Evolutionary conservation across 2,113 vertebrate genomes (phyloP).

Genomic region (Cynoglossus semilaevis): DNA sequence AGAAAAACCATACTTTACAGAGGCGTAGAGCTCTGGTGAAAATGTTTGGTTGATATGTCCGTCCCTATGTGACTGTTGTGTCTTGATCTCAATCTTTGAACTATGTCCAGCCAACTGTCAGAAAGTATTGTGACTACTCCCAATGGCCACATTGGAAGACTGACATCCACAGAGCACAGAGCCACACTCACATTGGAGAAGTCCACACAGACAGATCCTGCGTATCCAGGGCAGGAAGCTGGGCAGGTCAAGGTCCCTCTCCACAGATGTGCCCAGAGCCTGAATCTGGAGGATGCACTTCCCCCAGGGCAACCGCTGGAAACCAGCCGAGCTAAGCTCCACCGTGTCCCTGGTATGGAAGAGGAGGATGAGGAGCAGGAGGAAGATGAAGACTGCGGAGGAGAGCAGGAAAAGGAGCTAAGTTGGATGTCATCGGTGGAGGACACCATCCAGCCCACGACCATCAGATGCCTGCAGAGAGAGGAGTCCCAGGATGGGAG

Average conservation of each 20-base stretch:
- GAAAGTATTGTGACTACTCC: conserved; percentile 52
- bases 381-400: conserved; percentile 38
- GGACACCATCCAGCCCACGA: conserved; percentile 65
- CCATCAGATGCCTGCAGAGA: conserved; percentile 58
- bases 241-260: conserved; percentile 33
- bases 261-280: conserved; percentile 46
- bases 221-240: conserved; percentile 2
- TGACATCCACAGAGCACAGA: conserved; percentile 25
- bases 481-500: conserved; percentile 66
- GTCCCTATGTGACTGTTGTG: conserved; percentile 21
- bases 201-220: conserved; percentile 72
- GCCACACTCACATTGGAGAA: conserved; percentile 51
- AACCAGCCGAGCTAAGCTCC: conserved; percentile 47
- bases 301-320: conserved; percentile 34
- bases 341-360: conserved; percentile 51
- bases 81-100: conserved; percentile 46
- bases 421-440: conserved; percentile 64
- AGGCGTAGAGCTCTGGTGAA: neutral
- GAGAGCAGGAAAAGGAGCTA: conserved; percentile 56
- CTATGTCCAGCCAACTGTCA: conserved; percentile 62
- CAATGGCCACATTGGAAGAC: conserved; percentile 54
- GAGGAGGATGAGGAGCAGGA: conserved; percentile 57
- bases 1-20: no score
- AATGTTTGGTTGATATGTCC: conserved; percentile 17
- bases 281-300: conserved; percentile 72